Percentiles rank a stretch among this genome's conserved stretches.
Conservation (phyloP, 2,797 vertebrate genomes). For the Tangara arthus region DNA sequence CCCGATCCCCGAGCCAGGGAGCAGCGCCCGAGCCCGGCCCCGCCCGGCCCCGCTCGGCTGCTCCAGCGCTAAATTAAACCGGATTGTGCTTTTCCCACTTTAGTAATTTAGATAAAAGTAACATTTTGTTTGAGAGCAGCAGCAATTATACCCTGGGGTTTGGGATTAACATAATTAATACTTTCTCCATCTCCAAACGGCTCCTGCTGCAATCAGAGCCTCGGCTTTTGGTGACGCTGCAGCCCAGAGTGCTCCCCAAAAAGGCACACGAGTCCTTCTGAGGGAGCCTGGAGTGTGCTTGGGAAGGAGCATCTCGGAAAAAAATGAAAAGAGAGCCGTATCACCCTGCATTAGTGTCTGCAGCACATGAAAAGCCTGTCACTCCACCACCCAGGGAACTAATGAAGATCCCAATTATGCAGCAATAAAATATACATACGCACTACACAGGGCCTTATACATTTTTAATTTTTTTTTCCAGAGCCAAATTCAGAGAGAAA, state of each 20-base stretch:
- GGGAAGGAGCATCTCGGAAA: conserved; percentile 12
- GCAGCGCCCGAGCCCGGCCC: not conserved
- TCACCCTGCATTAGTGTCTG: conserved; percentile 50
- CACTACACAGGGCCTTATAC: conserved; percentile 68
- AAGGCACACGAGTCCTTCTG: conserved; percentile 56
- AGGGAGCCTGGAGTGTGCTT: conserved; percentile 23
- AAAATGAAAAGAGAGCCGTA: not conserved
- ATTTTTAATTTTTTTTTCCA: conserved; percentile 78
- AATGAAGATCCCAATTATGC: conserved; percentile 77
- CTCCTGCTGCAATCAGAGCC: conserved; percentile 57
- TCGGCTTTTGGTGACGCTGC: conserved; percentile 24
- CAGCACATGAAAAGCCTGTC: conserved; percentile 63
- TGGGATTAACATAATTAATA: conserved; percentile 74
- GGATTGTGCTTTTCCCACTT: conserved; percentile 67
- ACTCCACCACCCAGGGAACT: conserved; percentile 47
- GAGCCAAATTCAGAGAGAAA: conserved; percentile 62
- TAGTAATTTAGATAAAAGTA: conserved; percentile 76
- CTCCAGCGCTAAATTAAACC: conserved; percentile 34
- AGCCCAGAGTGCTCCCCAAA: conserved; percentile 10
- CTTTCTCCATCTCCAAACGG: conserved; percentile 63
- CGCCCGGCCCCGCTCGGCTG: not conserved
- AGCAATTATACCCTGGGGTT: conserved; percentile 71
- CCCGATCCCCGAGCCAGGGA: not conserved
- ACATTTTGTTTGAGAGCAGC: conserved; percentile 77
- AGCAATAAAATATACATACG: conserved; percentile 77